Evolutionary conservation across 1,140 invertebrate species (phyloP), one percentile per base, ranked within the genome.

Genomic region (Arion vulgaris): DNA sequence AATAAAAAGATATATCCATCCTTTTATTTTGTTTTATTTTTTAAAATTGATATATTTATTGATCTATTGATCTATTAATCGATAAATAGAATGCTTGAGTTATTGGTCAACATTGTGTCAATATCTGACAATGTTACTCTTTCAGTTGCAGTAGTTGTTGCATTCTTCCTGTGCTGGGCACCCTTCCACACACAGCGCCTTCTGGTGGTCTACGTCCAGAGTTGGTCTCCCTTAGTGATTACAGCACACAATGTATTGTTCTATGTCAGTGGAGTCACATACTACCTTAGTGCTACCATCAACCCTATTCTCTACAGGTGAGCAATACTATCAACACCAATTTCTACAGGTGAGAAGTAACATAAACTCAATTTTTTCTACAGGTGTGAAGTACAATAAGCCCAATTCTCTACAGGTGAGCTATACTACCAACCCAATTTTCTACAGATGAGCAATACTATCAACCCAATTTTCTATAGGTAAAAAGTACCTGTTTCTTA

Each of bases 131-230:
- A n/a, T n/a, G n/a, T n/a, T n/a, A n/a, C n/a, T 36, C n/a, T 34
- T 80, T 49, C 94, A 98, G 97, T 97, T 83, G 96, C 96, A 34
- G 96, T 98, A 36, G 96, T 97, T 39, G 94, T 97, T 57, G 96
- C 96, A 17, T 98, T 98, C 93, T 97, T 98, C 93, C 93, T 97
- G 28, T 98, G 96, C 91, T 98, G 97, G 97, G 96, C 96, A 4
- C 97, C 97, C n/a, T 98, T 97, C 91, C 96, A 98, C 89, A 94
- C 95, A 32, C 96, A 98, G 91, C 92, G 97, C n/a, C 93, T 97
- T 28, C 93, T 97, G 80, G 95, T 95, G 41, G 94, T 96, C 80
- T 96, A 96, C 89, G 94, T 94, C 13, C 82, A 68, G 36, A 51
- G 86, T 9, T 88, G 89, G 89, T 87, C 88, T 17, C 80, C 83